phyloP scores from a whole-genome alignment of 2,888 invertebrate genomes.

The Sylvicola fuscatus region DNA sequence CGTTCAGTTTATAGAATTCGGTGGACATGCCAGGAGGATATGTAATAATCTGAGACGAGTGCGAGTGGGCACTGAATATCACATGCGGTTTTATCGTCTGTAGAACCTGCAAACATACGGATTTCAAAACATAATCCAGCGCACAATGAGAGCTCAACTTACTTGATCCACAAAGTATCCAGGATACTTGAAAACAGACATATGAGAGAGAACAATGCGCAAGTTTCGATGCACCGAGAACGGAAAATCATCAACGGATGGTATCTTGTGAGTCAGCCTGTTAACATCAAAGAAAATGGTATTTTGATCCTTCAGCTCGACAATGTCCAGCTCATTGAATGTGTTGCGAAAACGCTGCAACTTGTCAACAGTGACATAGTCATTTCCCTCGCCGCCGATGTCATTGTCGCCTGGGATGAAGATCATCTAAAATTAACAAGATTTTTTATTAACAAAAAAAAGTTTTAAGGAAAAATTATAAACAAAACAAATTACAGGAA shows the following conservation, averaged over 20 bases:
- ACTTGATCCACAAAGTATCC: conserved; percentile 28
- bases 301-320: conserved; percentile 30
- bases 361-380: conserved; percentile 42
- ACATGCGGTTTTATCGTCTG: conserved; percentile 43
- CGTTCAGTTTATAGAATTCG: neutral
- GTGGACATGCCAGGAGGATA: conserved; percentile 3
- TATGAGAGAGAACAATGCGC: conserved; percentile 47
- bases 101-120: conserved; percentile 28
- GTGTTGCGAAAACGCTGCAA: conserved; percentile 48
- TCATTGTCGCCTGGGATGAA: conserved; percentile 95
- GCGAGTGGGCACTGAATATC: conserved; percentile 48
- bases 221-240: conserved; percentile 15
- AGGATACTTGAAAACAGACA: conserved; percentile 32
- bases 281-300: conserved; percentile 57
- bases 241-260: conserved; percentile 27
- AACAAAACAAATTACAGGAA: conserved; percentile 11
- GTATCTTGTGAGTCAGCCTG: conserved; percentile 40
- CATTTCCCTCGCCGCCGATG: conserved; percentile 80
- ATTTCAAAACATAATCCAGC: neutral
- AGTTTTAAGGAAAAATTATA: conserved; percentile 4
- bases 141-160: conserved; percentile 2
- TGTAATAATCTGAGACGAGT: conserved; percentile 21
- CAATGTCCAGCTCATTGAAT: conserved; percentile 47
- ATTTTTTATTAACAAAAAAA: conserved; percentile 1
- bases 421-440: conserved; percentile 33